These are phyloP conservation scores for Ageneiosus marmoratus DNA, from an alignment of 2,113 vertebrate genomes.

Conservation along the genomic window DNA sequence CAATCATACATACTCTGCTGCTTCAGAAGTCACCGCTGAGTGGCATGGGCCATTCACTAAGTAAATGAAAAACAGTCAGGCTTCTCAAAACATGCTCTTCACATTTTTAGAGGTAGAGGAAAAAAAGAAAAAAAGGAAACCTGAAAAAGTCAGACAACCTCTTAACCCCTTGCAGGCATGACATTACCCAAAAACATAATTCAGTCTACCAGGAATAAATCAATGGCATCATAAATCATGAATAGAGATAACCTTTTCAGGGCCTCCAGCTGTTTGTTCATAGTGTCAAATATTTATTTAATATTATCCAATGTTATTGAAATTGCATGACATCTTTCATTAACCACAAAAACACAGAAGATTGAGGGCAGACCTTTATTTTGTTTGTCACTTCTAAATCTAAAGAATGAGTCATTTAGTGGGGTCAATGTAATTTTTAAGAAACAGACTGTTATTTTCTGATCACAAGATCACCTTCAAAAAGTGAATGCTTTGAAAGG, in stretches of 20 bases:
- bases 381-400: slow-evolving; percentile 27
- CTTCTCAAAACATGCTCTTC: slow-evolving; percentile 32
- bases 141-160: slow-evolving; percentile 35
- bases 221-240: slow-evolving; percentile 31
- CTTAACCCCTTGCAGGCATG: slow-evolving; percentile 30
- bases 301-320: background rate
- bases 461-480: background rate
- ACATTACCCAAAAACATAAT: slow-evolving; percentile 40
- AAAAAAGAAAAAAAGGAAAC: slow-evolving; percentile 26
- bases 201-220: slow-evolving; percentile 36
- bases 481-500: background rate
- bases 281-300: background rate
- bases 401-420: slow-evolving; percentile 42
- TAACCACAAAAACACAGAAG: slow-evolving; percentile 29
- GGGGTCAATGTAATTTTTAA: slow-evolving; percentile 1
- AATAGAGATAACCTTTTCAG: slow-evolving; percentile 11
- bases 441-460: slow-evolving; percentile 9
- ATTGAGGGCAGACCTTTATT: slow-evolving; percentile 8
- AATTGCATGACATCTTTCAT: slow-evolving; percentile 28
- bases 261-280: background rate
- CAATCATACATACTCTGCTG: background rate
- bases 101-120: background rate
- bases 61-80: slow-evolving; percentile 40
- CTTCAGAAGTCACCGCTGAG: slow-evolving; percentile 4
- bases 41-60: slow-evolving; percentile 20